Base-by-base conservation (phyloP, 1,140 invertebrate species). In the Conopomorpha cramerella region DNA sequence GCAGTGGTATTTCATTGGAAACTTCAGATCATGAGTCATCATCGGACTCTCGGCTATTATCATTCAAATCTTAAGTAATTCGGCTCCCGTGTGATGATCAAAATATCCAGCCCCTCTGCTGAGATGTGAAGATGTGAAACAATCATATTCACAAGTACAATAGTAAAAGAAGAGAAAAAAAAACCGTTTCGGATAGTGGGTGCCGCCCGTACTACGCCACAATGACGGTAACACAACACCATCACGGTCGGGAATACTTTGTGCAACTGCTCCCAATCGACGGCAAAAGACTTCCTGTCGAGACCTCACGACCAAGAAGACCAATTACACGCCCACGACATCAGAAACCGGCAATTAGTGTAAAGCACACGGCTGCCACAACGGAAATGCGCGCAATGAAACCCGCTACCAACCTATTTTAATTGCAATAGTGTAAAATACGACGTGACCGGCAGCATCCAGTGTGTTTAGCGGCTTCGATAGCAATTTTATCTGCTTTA, bases 291-390 rank as follows among this genome's bases (percentile, higher is more conserved):
- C 68, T 67, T 65, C 65, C 70, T 70, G 59, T 62, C 51, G 56
- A 61, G 55, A 55, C 65, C 60, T 60, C 19, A 52, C 54, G 64
- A 51, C 40, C 60, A 64, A 68, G 65, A 58, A 45, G 58, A 55
- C 65, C 58, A 73, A 70, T 70, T 66, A 59, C 58, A 53, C 68
- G 65, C 68, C 65, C 56, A 55, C 55, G 68, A 55, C 45, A 73
- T 56, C 40, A 46, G 65, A 70, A 68, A 73, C 65, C 65, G 27
- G 55, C 54, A 70, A 73, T 70, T 73, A 68, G 55, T 62, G 68
- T 66, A 67, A 67, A 60, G 57, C 61, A 70, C 60, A 49, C 47
- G 49, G 47, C 41, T 29, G 29, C 39, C 49, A 40, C 39, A 51
- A 41, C 66, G 64, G 60, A 71, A 66, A 49, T 45, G 42, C 36